Conservation (phyloP, 2,797 vertebrate species). For the Sebastes diaconus region DNA sequence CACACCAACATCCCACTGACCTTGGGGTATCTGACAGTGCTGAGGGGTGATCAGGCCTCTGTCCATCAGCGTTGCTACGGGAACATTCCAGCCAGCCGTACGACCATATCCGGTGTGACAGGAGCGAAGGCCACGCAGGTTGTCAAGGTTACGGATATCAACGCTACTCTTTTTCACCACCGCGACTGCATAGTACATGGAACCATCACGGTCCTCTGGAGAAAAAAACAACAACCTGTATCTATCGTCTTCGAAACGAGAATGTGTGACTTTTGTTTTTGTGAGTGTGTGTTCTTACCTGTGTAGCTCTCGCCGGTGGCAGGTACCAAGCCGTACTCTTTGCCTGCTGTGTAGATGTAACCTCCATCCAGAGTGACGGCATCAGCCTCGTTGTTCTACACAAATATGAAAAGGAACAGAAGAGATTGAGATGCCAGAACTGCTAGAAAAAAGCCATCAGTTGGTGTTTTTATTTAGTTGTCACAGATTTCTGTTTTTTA, state of each 20-base stretch:
- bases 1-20: slow-evolving; percentile 35
- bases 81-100: slow-evolving; percentile 89
- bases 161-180: slow-evolving; percentile 83
- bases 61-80: slow-evolving; percentile 58
- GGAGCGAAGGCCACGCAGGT: slow-evolving; percentile 87
- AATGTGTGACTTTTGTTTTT: background rate
- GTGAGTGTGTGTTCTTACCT: slow-evolving; percentile 72
- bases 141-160: slow-evolving; percentile 82
- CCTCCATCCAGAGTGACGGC: slow-evolving; percentile 88
- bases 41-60: slow-evolving; percentile 65
- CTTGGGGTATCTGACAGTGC: slow-evolving; percentile 68
- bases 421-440: background rate
- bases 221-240: background rate
- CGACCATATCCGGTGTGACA: slow-evolving; percentile 90
- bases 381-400: slow-evolving; percentile 88
- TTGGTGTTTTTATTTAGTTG: background rate
- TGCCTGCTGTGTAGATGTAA: slow-evolving; percentile 91
- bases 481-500: background rate
- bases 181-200: slow-evolving; percentile 89
- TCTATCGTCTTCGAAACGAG: background rate
- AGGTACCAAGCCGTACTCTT: slow-evolving; percentile 87
- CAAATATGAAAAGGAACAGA: background rate
- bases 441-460: background rate
- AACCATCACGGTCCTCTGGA: slow-evolving; percentile 80
- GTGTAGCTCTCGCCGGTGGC: slow-evolving; percentile 91